These are phyloP conservation scores for Cheumatopsyche charites DNA, from an alignment of 1,140 invertebrate genomes.

Conservation along the genomic window DNA sequence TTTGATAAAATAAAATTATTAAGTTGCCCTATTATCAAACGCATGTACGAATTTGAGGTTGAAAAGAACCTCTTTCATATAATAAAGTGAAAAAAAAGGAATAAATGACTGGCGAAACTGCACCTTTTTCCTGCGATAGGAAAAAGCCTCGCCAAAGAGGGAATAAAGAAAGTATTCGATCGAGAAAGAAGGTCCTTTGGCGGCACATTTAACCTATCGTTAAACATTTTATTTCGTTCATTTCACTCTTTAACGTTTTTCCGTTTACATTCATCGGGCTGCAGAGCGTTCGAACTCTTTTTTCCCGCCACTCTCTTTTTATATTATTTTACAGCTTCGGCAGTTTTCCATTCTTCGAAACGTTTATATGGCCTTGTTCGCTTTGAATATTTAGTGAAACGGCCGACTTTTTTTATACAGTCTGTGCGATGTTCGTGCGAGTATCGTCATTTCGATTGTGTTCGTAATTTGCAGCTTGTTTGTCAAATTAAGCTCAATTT, in stretches of 20 bases:
- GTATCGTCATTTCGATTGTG: not conserved
- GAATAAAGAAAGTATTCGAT: not conserved
- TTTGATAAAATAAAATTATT: too few species aligned
- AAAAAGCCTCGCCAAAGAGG: not conserved
- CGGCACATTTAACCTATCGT: constrained; percentile 37
- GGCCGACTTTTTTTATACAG: not conserved
- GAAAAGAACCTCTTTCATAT: constrained; percentile 6
- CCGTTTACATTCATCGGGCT: constrained; percentile 41
- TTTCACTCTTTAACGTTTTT: constrained; percentile 41
- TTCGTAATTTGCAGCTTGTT: not conserved
- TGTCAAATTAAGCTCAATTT: too few species aligned
- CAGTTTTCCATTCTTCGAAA: constrained; percentile 35
- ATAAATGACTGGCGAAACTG: not conserved
- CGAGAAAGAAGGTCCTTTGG: constrained; percentile 15
- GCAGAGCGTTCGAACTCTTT: constrained; percentile 34
- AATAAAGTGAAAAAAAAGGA: not conserved
- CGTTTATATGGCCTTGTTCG: constrained; percentile 31
- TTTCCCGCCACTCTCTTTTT: not conserved
- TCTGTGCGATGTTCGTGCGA: not conserved
- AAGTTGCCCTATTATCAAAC: too few species aligned
- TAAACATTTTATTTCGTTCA: constrained; percentile 41
- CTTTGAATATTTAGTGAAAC: constrained; percentile 42
- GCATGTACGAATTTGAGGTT: too few species aligned
- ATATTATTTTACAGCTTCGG: constrained; percentile 12
- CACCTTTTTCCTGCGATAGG: not conserved